A percentile compares a stretch with the other conserved stretches of the same genome.
These are phyloP conservation scores for Scaptomyza reducta DNA, from an alignment of 2,888 invertebrate species.

Conservation along the genomic window DNA sequence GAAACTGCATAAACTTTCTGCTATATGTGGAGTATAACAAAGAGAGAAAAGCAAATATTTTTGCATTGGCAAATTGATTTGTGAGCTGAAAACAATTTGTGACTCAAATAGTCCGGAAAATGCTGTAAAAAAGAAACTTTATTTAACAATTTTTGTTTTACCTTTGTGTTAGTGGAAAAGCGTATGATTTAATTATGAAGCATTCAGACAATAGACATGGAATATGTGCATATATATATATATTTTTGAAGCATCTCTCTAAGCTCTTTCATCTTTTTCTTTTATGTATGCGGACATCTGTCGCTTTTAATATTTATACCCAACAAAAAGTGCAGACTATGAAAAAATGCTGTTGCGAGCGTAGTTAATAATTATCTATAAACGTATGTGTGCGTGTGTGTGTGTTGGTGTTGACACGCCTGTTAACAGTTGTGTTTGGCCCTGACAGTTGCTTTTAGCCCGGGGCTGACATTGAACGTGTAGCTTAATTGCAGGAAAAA, in stretches of 20 bases:
- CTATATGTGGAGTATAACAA: constrained; percentile 8
- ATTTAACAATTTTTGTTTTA: constrained; percentile 56
- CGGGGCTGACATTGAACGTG: constrained; percentile 61
- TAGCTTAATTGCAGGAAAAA: constrained; percentile 31
- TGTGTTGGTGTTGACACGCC: constrained; percentile 55
- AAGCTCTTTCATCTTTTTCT: constrained; percentile 60
- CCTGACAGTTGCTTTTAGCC: constrained; percentile 3
- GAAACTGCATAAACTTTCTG: constrained; percentile 7
- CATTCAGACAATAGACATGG: constrained; percentile 43
- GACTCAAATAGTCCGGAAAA: constrained; percentile 75
- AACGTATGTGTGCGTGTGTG: constrained; percentile 45
- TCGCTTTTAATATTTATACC: constrained; percentile 68
- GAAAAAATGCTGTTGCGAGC: constrained; percentile 14
- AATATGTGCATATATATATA: constrained; percentile 10
- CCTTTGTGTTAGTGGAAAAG: constrained; percentile 21
- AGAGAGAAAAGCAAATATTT: constrained; percentile 29
- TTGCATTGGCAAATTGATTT: constrained; percentile 66
- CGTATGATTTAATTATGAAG: constrained; percentile 71
- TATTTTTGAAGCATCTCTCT: constrained; percentile 36
- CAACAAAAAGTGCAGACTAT: constrained; percentile 21
- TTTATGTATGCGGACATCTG: constrained; percentile 55
- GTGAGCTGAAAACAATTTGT: constrained; percentile 66
- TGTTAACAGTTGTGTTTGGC: constrained; percentile 27
- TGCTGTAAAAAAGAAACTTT: constrained; percentile 57
- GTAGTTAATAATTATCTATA: constrained; percentile 63